Evolutionary conservation across 1,140 invertebrate species (phyloP).

Genomic region (Eumeta japonica): DNA sequence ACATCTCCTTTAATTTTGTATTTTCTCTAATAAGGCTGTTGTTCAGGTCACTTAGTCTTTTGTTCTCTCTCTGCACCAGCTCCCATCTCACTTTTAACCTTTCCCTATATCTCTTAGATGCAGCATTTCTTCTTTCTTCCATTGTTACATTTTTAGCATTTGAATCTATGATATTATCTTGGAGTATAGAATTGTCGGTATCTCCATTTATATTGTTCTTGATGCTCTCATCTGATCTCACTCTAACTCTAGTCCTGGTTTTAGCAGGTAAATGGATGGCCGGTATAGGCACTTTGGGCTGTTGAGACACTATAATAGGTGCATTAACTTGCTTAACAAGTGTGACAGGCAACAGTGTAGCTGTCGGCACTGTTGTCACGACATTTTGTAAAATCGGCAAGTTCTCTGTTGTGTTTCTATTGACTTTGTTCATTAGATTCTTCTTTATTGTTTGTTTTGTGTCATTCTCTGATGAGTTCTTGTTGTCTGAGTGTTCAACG

Average conservation of each 20-base stretch:
- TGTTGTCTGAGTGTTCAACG: slow-evolving; percentile 27
- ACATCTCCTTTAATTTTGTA: not conserved
- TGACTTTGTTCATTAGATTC: slow-evolving; percentile 23
- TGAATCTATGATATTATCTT: slow-evolving; percentile 5
- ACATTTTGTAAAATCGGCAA: slow-evolving; percentile 13
- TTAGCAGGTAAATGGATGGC: slow-evolving; percentile 10
- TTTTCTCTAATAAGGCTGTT: not conserved
- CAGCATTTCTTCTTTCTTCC: slow-evolving; percentile 25
- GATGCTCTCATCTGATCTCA: slow-evolving; percentile 3
- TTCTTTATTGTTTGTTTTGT: slow-evolving; percentile 36
- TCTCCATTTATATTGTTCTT: not conserved
- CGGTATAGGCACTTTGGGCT: slow-evolving; percentile 24
- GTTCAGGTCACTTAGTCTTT: not conserved
- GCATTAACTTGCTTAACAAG: slow-evolving; percentile 17
- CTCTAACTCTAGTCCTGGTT: slow-evolving; percentile 5
- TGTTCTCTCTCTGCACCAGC: not conserved
- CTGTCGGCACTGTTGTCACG: slow-evolving; percentile 20
- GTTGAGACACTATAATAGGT: slow-evolving; percentile 2
- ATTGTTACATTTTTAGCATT: not conserved
- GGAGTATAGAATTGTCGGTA: not conserved
- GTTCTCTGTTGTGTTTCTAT: slow-evolving; percentile 8
- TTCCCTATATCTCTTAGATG: slow-evolving; percentile 32
- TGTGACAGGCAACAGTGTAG: slow-evolving; percentile 35
- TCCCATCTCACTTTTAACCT: not conserved
- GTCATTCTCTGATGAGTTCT: slow-evolving; percentile 16